Conservation (phyloP, 2,113 vertebrate genomes). For the Cyprinodon brontotheroides region DNA sequence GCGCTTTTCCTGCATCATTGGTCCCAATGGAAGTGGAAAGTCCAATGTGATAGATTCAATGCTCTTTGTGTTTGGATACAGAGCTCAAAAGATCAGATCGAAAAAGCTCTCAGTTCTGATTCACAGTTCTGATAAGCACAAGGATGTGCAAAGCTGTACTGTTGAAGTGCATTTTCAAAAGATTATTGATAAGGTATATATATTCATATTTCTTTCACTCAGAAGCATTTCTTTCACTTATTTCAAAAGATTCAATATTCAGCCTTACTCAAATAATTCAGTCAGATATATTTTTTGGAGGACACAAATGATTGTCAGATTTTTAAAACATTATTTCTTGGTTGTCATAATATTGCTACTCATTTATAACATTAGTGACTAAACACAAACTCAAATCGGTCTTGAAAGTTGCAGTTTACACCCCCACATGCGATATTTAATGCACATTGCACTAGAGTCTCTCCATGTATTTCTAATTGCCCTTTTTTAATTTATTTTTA, state of each 20-base stretch:
- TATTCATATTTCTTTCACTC: slow-evolving; percentile 23
- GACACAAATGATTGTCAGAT: slow-evolving; percentile 21
- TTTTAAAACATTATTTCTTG: slow-evolving; percentile 4
- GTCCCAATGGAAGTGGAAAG: slow-evolving; percentile 98
- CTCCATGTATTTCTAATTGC: slow-evolving; percentile 35
- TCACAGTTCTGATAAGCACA: slow-evolving; percentile 92
- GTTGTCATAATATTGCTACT: slow-evolving; percentile 21
- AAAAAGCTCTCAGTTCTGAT: slow-evolving; percentile 98
- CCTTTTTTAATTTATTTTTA: slow-evolving; percentile 3
- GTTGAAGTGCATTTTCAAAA: slow-evolving; percentile 99
- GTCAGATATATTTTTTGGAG: slow-evolving; percentile 1
- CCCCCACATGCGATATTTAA: slow-evolving; percentile 31
- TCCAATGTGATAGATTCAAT: slow-evolving; percentile 99
- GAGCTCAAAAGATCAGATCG: slow-evolving; percentile 97
- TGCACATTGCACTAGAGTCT: slow-evolving; percentile 30
- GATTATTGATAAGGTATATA: slow-evolving; percentile 94
- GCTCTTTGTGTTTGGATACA: slow-evolving; percentile 99
- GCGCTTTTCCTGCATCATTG: slow-evolving; percentile 98
- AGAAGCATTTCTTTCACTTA: slow-evolving; percentile 9
- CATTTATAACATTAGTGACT: slow-evolving; percentile 29
- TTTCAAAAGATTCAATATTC: slow-evolving; percentile 10
- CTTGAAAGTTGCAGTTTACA: slow-evolving; percentile 44
- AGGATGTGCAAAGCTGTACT: slow-evolving; percentile 91
- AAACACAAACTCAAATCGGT: slow-evolving; percentile 48
- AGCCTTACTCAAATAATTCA: neutral